phyloP scores from a whole-genome alignment of 2,797 vertebrate species.

The Cossypha dichroa region DNA sequence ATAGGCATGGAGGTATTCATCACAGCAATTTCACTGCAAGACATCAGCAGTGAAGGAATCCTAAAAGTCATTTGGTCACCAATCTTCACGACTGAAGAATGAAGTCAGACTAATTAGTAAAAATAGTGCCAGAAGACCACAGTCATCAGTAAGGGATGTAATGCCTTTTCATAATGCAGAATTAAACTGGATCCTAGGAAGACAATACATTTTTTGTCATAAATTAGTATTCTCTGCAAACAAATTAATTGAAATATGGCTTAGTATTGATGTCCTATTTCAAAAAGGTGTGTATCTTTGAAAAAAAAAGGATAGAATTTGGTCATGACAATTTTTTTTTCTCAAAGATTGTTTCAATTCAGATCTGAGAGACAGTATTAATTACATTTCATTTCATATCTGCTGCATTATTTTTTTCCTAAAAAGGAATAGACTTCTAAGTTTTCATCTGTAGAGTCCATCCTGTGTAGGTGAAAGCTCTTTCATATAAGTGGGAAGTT shows the following conservation, averaged over 20 bases:
- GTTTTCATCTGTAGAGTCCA: neutral
- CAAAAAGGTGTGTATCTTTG: neutral
- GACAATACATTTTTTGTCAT: neutral
- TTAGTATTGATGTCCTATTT: neutral
- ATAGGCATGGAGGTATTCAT: neutral
- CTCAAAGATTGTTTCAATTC: neutral
- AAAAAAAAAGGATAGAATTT: neutral
- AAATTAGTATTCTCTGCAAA: neutral
- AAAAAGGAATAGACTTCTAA: neutral
- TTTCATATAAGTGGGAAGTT: neutral
- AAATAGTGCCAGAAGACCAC: neutral
- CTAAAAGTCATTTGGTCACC: neutral
- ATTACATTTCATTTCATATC: neutral
- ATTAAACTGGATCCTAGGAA: neutral
- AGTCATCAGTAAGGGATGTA: neutral
- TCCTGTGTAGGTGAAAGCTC: neutral
- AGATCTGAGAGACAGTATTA: neutral
- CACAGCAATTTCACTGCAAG: neutral
- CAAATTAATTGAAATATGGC: neutral
- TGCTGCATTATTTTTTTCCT: neutral
- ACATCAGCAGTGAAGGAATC: neutral
- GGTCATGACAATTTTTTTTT: neutral
- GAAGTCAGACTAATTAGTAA: neutral
- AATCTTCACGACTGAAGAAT: neutral
- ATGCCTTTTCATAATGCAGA: neutral